Percentiles rank a stretch among this genome's conserved stretches.
Evolutionary conservation across 2,113 vertebrate species (phyloP).

Genomic region (Serilophus lunatus): DNA sequence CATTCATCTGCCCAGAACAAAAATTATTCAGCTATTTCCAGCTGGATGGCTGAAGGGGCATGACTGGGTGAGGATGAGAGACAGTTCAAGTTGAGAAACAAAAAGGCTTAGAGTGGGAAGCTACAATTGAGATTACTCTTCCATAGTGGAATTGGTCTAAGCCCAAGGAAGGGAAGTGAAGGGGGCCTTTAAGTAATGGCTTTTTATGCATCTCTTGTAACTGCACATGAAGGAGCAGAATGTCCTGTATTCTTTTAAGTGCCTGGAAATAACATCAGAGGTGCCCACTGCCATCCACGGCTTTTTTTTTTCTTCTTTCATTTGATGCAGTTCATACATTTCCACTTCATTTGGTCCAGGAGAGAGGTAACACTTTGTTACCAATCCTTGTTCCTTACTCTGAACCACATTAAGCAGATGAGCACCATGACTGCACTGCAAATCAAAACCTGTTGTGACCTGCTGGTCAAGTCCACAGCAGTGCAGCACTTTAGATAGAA

Average conservation of each 20-base stretch:
- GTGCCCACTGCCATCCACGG: background rate
- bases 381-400: background rate
- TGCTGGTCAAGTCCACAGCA: background rate
- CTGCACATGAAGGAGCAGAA: background rate
- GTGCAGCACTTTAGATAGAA: background rate
- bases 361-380: background rate
- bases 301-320: background rate
- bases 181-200: background rate
- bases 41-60: background rate
- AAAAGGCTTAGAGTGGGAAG: background rate
- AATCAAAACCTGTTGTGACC: background rate
- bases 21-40: background rate
- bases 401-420: background rate
- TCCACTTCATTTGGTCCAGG: background rate
- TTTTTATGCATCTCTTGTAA: background rate
- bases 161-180: background rate
- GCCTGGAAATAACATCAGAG: background rate
- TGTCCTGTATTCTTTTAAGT: background rate
- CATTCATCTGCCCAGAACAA: background rate
- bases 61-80: background rate
- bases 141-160: background rate
- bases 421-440: background rate
- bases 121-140: background rate
- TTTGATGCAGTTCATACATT: background rate
- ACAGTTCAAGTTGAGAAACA: background rate